Base-by-base conservation (phyloP, 1,140 invertebrate genomes). In the Leptinotarsa defecta region DNA sequence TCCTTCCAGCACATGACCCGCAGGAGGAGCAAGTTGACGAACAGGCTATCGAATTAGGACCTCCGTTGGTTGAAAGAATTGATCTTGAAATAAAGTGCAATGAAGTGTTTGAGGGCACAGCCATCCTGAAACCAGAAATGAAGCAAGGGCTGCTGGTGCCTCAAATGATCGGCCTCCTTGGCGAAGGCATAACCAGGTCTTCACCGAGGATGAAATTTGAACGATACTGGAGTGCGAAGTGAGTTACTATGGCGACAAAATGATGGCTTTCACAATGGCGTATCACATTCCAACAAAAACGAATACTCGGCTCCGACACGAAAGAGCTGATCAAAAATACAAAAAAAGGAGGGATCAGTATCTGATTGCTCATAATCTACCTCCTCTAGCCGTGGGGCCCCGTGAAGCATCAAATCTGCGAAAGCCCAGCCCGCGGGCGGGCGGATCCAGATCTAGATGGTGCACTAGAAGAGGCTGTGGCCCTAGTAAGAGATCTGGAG, bases 401-500 rank as follows among this genome's bases (percentile, higher is more conserved):
- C 8, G 11, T 0, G 34, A 34, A 34, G 34, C 8, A 34, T 0
- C 1, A 57, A n/a, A 57, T n/a, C 2, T n/a, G 52, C 52, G 52
- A 57, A 1, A 15, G 4, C 1, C 52, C 15, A 15, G 52, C 52
- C n/a, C 13, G 52, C 15, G 52, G n/a, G 15, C 52, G 0, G 52
- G 52, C 52, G 13, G 52, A 1, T 13, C 4, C 52, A 34, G 1
- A 8, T 2, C 5, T n/a, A 0, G n/a, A 0, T n/a, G 52, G 52
- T 52, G 17, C 17, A n/a, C 1, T 1, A 57, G n/a, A 57, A 5
- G 52, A 57, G 13, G 52, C 52, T n/a, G 52, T 15, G 52, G 52
- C 52, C 3, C 57, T 52, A 13, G 49, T 24, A 1, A 43, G 48
- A 19, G 67, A 27, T n/a, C 65, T 72, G 64, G 72, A 81, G 61